These are phyloP conservation scores for Chromobotia macracanthus DNA, from an alignment of 2,797 vertebrate species.

Conservation along the genomic window DNA sequence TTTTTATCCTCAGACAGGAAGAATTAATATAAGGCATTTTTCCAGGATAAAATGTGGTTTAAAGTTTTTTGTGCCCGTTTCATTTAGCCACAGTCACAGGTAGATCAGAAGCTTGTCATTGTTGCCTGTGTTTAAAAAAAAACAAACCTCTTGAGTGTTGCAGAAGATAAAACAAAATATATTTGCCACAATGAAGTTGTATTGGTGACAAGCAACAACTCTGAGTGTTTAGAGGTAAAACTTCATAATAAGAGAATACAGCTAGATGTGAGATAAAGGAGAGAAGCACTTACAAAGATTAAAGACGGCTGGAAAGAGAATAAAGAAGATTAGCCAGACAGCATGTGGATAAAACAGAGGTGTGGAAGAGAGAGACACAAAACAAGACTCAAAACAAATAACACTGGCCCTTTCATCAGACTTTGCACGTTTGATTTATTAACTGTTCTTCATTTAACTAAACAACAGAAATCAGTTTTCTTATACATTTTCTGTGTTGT, in stretches of 20 bases:
- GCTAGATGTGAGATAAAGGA: background rate
- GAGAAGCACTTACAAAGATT: background rate
- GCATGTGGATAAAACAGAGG: slow-evolving; percentile 8
- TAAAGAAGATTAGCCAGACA: slow-evolving; percentile 11
- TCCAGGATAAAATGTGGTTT: background rate
- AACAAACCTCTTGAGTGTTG: background rate
- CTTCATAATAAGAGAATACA: slow-evolving; percentile 11
- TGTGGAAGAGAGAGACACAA: background rate
- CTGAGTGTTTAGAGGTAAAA: background rate
- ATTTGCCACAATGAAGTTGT: background rate
- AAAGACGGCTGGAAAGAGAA: slow-evolving; percentile 7
- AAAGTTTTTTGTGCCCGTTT: background rate
- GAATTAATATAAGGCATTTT: slow-evolving; percentile 3
- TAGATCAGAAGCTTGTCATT: background rate
- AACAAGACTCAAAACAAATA: background rate
- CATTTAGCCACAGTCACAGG: background rate
- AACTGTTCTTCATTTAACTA: too few species aligned
- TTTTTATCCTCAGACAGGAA: slow-evolving; percentile 1
- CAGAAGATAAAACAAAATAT: background rate
- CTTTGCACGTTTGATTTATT: too few species aligned
- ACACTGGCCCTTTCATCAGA: background rate
- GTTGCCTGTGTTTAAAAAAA: too few species aligned
- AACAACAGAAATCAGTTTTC: background rate
- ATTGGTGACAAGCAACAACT: slow-evolving; percentile 10
- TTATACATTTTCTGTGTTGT: background rate